Evolutionary conservation across 2,888 invertebrate species (phyloP).

Genomic region (Ferdinandea cuprea): DNA sequence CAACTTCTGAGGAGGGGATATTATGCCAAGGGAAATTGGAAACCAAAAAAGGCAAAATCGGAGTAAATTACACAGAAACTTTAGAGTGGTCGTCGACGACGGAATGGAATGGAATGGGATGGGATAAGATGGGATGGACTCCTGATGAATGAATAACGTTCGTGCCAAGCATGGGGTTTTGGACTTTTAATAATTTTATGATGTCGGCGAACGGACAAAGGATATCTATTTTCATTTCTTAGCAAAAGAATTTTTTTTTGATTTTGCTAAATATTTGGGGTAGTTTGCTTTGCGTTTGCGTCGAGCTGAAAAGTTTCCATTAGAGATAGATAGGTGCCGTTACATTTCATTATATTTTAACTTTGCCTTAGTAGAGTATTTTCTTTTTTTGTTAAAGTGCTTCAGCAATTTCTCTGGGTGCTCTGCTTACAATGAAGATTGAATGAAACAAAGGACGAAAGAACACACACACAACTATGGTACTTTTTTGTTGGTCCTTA

Average conservation of each 20-base stretch:
- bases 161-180: background rate
- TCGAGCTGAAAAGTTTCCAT: background rate
- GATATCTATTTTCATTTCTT: slow-evolving; percentile 35
- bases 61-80: slow-evolving; percentile 33
- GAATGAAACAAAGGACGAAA: slow-evolving; percentile 16
- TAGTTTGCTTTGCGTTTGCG: too few species aligned
- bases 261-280: too few species aligned
- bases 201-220: slow-evolving; percentile 21
- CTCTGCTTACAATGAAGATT: slow-evolving; percentile 4
- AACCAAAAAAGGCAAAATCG: slow-evolving; percentile 20
- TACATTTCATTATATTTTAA: slow-evolving; percentile 1
- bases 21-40: slow-evolving; percentile 20
- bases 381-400: slow-evolving; percentile 9
- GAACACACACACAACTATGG: background rate
- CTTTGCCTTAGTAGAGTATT: too few species aligned
- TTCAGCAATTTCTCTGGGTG: slow-evolving; percentile 1
- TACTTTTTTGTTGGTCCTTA: background rate
- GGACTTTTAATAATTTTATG: background rate
- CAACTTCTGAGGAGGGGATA: too few species aligned
- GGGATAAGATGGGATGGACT: background rate
- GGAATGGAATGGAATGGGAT: background rate
- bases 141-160: background rate
- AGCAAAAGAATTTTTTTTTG: background rate
- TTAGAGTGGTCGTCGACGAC: slow-evolving; percentile 7
- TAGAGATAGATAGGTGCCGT: slow-evolving; percentile 21